Percentiles rank a stretch among this genome's conserved stretches.
Conservation (phyloP, 92 coral and sea anemone genomes). For the Hydrozoanthus gracilis region DNA sequence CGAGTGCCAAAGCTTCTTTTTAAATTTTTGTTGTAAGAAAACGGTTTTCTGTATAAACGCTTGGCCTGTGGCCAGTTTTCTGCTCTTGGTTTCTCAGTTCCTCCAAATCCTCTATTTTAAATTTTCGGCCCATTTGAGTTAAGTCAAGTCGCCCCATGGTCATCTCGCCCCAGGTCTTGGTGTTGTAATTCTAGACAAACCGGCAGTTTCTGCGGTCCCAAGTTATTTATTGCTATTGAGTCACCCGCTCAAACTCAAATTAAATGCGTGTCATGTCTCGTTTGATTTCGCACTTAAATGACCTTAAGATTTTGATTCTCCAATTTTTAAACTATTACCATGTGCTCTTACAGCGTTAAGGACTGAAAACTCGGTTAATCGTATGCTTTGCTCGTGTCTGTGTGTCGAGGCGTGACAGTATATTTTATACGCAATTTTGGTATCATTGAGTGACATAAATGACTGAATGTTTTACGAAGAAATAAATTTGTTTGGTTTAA, state of each 20-base stretch:
- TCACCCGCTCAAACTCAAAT: background rate
- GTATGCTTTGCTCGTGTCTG: background rate
- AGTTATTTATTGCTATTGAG: too few relatives aligned
- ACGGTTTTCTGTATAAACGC: constrained; percentile 8
- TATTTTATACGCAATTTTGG: constrained; percentile 1
- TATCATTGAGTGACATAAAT: background rate
- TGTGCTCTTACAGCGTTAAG: constrained; percentile 9
- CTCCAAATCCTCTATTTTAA: background rate
- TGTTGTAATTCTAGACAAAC: too few relatives aligned
- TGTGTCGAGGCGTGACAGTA: constrained; percentile 3
- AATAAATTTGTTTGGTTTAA: background rate
- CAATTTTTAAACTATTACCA: background rate
- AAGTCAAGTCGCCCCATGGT: background rate
- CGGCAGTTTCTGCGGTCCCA: too few relatives aligned
- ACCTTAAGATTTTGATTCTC: constrained; percentile 6
- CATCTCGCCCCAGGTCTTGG: too few relatives aligned
- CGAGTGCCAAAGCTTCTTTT: background rate
- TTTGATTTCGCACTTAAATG: constrained; percentile 1
- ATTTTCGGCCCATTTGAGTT: background rate
- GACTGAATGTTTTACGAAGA: too few relatives aligned
- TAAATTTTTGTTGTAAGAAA: constrained; percentile 1
- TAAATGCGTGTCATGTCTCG: background rate
- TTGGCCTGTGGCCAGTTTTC: constrained; percentile 10
- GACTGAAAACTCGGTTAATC: constrained; percentile 8
- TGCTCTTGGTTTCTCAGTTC: background rate